These are phyloP conservation scores for Zaprionus vittiger DNA, from an alignment of 1,140 invertebrate genomes.

Conservation along the genomic window DNA sequence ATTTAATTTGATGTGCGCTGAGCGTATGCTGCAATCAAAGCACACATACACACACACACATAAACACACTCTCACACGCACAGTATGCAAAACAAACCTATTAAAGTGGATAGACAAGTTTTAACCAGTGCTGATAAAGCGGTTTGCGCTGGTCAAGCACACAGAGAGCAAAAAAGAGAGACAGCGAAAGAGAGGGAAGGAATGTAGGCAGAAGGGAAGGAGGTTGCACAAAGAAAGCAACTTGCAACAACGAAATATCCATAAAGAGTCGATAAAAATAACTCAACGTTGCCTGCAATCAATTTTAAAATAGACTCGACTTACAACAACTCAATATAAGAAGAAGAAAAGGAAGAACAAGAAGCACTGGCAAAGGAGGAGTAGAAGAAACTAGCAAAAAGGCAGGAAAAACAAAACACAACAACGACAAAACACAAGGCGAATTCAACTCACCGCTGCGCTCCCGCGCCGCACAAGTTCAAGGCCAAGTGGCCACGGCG, in stretches of 20 bases:
- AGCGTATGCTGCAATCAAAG: conserved; percentile 63
- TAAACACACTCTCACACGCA: not conserved
- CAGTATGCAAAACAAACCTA: conserved; percentile 70
- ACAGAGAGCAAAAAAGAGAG: conserved; percentile 5
- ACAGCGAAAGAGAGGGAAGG: conserved; percentile 9
- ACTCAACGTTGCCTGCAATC: conserved; percentile 49
- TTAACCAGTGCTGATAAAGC: conserved; percentile 58
- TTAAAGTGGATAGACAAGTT: conserved; percentile 66
- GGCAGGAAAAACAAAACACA: conserved; percentile 38
- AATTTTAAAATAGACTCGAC: conserved; percentile 48
- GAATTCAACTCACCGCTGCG: conserved; percentile 68
- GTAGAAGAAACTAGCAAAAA: conserved; percentile 43
- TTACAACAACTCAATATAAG: conserved; percentile 51
- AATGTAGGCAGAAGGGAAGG: conserved; percentile 2
- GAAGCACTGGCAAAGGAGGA: conserved; percentile 2
- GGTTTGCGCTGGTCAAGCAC: conserved; percentile 53
- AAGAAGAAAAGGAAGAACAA: conserved; percentile 4
- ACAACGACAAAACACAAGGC: conserved; percentile 10
- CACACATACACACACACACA: conserved; percentile 25
- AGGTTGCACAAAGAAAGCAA: conserved; percentile 38
- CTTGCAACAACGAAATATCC: conserved; percentile 28
- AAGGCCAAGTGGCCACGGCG: conserved; percentile 74
- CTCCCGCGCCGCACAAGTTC: conserved; percentile 70
- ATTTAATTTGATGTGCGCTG: conserved; percentile 59
- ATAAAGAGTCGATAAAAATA: conserved; percentile 48